A percentile compares a stretch with the other conserved stretches of the same genome.
phyloP scores from a whole-genome alignment of 2,797 vertebrate species.

The Champsocephalus gunnari region DNA sequence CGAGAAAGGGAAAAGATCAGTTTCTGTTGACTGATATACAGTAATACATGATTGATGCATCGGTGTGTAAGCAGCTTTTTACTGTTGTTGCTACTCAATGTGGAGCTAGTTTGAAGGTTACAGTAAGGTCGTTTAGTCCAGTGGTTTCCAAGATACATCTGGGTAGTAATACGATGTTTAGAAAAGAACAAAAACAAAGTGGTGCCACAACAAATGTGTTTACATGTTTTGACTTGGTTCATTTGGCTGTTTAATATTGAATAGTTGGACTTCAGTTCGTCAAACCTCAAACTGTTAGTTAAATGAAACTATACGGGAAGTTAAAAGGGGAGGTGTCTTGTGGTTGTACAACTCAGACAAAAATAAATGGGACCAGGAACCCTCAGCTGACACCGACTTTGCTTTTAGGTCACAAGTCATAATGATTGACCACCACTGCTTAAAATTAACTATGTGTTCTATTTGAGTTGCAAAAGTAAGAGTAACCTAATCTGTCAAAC shows the following conservation, averaged over 20 bases:
- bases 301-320: neutral
- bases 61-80: neutral
- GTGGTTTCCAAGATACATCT: neutral
- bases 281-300: neutral
- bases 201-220: neutral
- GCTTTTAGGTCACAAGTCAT: neutral
- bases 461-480: neutral
- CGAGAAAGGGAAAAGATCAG: neutral
- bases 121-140: neutral
- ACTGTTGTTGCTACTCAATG: neutral
- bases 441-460: neutral
- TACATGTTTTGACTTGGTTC: neutral
- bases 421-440: neutral
- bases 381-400: neutral
- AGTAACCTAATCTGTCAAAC: neutral
- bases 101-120: neutral
- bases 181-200: neutral
- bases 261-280: neutral
- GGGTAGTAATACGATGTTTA: neutral
- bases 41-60: neutral
- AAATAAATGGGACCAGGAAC: neutral
- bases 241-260: neutral
- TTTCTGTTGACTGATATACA: constrained; percentile 1
- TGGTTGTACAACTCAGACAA: neutral
- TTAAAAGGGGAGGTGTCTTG: too few relatives aligned